Percentiles rank a stretch among this genome's conserved stretches.
Evolutionary conservation across 2,888 invertebrate genomes (phyloP).

Genomic region (Rhamnusium bicolor): DNA sequence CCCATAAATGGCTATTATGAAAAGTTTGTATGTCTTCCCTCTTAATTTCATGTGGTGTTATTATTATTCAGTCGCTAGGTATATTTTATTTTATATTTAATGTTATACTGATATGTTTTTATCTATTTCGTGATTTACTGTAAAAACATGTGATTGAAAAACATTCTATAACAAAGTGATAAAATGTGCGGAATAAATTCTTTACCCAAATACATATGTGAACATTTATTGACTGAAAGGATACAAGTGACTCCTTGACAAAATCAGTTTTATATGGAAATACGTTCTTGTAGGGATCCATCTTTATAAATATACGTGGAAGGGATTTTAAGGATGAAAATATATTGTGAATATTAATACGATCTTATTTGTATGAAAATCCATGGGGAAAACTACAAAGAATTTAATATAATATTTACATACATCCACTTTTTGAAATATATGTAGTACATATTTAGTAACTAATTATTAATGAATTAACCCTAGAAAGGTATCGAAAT

Average conservation of each 20-base stretch:
- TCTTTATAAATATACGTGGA: background rate
- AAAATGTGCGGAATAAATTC: background rate
- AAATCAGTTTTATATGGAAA: background rate
- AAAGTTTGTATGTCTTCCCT: too few species aligned
- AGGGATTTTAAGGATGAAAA: background rate
- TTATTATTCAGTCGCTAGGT: too few species aligned
- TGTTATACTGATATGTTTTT: too few species aligned
- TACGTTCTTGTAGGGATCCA: background rate
- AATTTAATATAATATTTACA: background rate
- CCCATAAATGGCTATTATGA: too few species aligned
- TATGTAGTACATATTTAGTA: too few species aligned
- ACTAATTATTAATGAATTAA: too few species aligned
- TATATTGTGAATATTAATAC: conserved; percentile 6
- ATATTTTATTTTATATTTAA: too few species aligned
- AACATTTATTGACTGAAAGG: background rate
- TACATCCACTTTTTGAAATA: background rate
- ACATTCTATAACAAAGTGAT: background rate
- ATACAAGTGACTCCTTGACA: background rate
- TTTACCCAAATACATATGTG: background rate
- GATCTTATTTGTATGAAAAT: background rate
- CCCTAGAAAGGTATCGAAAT: too few species aligned
- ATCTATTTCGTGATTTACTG: too few species aligned
- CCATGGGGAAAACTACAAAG: background rate
- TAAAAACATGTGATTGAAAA: background rate
- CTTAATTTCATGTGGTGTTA: too few species aligned